Conservation (phyloP, 2,888 invertebrate genomes). For the Drosophila formosana region DNA sequence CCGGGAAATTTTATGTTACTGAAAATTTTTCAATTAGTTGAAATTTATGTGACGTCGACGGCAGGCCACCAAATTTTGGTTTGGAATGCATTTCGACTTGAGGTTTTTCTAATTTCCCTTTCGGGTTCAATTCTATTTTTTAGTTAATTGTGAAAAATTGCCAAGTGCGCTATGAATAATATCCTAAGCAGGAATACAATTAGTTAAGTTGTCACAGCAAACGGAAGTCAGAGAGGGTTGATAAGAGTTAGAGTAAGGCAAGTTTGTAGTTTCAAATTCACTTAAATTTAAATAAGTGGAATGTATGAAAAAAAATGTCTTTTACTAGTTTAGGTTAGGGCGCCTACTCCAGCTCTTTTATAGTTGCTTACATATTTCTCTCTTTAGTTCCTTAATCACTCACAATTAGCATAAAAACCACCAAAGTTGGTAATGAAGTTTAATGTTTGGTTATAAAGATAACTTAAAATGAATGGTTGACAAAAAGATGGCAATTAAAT, state of each 20-base stretch:
- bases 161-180: slow-evolving; percentile 21
- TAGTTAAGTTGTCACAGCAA: slow-evolving; percentile 27
- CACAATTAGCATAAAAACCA: not conserved
- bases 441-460: not conserved
- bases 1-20: slow-evolving; percentile 45
- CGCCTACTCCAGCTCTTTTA: not conserved
- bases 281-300: not conserved
- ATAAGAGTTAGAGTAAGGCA: not conserved
- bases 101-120: slow-evolving; percentile 22
- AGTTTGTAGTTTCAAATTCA: not conserved
- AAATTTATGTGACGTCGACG: slow-evolving; percentile 65
- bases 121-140: slow-evolving; percentile 13
- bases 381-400: not conserved
- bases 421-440: slow-evolving; percentile 2
- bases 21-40: slow-evolving; percentile 70
- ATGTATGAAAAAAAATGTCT: not conserved
- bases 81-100: slow-evolving; percentile 9
- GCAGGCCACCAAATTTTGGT: slow-evolving; percentile 28
- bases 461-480: not conserved
- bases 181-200: slow-evolving; percentile 15
- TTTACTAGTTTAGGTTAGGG: not conserved
- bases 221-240: not conserved
- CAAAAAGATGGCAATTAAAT: not conserved
- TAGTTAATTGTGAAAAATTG: slow-evolving; percentile 66
- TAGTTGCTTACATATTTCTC: not conserved